Evolutionary conservation across 2,797 vertebrate species (phyloP), one percentile per base, ranked within the genome.

Genomic region (Micrastur ruficollis): DNA sequence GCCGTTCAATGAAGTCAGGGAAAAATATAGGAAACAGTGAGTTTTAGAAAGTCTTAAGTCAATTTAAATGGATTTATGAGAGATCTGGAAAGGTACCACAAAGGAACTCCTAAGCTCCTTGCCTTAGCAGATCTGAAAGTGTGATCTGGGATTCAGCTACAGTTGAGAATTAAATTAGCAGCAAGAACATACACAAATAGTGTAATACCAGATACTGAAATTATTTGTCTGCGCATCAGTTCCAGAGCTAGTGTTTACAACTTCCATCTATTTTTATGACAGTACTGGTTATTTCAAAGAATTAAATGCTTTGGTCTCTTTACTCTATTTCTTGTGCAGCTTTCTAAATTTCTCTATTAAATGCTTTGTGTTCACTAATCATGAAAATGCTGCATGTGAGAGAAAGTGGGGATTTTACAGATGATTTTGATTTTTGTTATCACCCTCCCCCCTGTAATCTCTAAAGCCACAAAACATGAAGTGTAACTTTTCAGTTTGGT

Each of bases 371-470:
- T 91, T 95, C 42, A 20, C 42, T 78, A 78, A 52, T 78, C 20
- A 52, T 58, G 27, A 58, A 89, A 89, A 86, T 93, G 71, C 32
- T 68, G 42, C 14, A 14, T 59, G 10, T 79, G 59, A 73, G 82
- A 86, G 72, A 83, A 95, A 81, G 81, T 18, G 14, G 44, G 5
- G 3, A 10, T 34, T 90, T 62, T 85, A 32, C 63, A 90, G 34
- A 65, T 91, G 34, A 79, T 88, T 95, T 86, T 75, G 38, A 49
- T 89, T 96, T 95, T 94, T 78, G 5, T 75, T 79, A 6, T 47
- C 62, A 62, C 10, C 10, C 26, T 81, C 21, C 20, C 8, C 7
- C 9, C 53, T 47, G 3, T 91, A 75, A 87, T 86, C 34, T 92
- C 22, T 84, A 81, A 90, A 94, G 11, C 17, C n/a, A 75, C 31